Evolutionary conservation across 2,113 vertebrate species (phyloP).

Genomic region (Balaeniceps rex): DNA sequence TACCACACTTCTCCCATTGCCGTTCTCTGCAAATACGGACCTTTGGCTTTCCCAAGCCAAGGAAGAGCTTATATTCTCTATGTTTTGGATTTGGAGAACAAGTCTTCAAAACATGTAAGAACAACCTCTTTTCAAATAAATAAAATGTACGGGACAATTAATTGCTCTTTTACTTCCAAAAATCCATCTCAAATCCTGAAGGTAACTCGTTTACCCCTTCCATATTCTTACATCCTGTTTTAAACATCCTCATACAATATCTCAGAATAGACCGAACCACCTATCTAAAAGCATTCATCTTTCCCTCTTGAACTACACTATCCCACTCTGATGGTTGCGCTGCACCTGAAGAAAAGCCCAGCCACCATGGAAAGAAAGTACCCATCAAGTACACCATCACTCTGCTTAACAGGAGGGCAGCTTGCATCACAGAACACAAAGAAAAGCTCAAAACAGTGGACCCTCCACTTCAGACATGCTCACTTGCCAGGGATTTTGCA

Average conservation of each 20-base stretch:
- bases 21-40: neutral
- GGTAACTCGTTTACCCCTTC: neutral
- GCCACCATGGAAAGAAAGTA: neutral
- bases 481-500: neutral
- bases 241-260: neutral
- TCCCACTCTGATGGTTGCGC: neutral
- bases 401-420: neutral
- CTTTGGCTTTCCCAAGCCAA: neutral
- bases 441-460: neutral
- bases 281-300: neutral
- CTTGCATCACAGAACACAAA: neutral
- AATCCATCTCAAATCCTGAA: neutral
- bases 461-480: neutral
- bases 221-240: neutral
- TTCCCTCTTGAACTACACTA: neutral
- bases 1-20: neutral
- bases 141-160: neutral
- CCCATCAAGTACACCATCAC: neutral
- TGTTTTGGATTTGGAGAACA: neutral
- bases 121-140: neutral
- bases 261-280: neutral
- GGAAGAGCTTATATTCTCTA: neutral
- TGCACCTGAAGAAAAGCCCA: neutral
- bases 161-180: neutral
- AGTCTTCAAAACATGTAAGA: neutral